Conservation (phyloP, 2,797 vertebrate genomes). For the Scarus forsteni region DNA sequence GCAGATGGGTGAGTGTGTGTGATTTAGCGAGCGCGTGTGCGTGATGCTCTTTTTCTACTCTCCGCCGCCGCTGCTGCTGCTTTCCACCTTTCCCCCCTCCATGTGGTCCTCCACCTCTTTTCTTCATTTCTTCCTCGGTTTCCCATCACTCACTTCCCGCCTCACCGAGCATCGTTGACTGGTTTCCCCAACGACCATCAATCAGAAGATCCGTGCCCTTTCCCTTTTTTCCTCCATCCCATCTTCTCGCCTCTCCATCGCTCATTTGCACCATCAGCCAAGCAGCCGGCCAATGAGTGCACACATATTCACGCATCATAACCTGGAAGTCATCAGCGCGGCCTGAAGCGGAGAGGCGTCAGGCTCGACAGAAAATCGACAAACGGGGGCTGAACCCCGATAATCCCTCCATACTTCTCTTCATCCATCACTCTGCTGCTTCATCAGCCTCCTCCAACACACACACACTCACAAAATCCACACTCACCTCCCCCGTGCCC, state of each 20-base stretch:
- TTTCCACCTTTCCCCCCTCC: slow-evolving; percentile 4
- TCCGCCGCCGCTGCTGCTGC: slow-evolving; percentile 26
- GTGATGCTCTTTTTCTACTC: slow-evolving; percentile 33
- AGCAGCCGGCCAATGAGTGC: slow-evolving; percentile 4
- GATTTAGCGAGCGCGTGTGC: slow-evolving; percentile 19
- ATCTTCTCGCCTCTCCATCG: slow-evolving; percentile 11
- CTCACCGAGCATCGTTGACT: not conserved
- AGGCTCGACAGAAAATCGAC: slow-evolving; percentile 52
- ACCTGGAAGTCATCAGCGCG: slow-evolving; percentile 42
- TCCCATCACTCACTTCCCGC: slow-evolving; percentile 10
- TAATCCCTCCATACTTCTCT: slow-evolving; percentile 49
- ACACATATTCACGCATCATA: not conserved
- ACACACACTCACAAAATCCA: slow-evolving; percentile 8
- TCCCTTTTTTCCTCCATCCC: not conserved
- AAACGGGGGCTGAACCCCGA: slow-evolving; percentile 50
- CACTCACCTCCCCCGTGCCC: slow-evolving; percentile 1
- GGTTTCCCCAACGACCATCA: slow-evolving; percentile 1
- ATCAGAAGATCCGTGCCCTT: slow-evolving; percentile 3
- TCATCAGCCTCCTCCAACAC: slow-evolving; percentile 18
- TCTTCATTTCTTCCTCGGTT: slow-evolving; percentile 6
- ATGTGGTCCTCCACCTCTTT: not conserved
- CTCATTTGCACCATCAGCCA: slow-evolving; percentile 37
- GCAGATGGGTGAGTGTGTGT: slow-evolving; percentile 61
- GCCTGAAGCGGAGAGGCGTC: slow-evolving; percentile 33
- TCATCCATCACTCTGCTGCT: slow-evolving; percentile 51